Percentiles rank a stretch among this genome's conserved stretches.
Conservation (phyloP, 2,888 invertebrate genomes). For the Dolichopus griseipennis region DNA sequence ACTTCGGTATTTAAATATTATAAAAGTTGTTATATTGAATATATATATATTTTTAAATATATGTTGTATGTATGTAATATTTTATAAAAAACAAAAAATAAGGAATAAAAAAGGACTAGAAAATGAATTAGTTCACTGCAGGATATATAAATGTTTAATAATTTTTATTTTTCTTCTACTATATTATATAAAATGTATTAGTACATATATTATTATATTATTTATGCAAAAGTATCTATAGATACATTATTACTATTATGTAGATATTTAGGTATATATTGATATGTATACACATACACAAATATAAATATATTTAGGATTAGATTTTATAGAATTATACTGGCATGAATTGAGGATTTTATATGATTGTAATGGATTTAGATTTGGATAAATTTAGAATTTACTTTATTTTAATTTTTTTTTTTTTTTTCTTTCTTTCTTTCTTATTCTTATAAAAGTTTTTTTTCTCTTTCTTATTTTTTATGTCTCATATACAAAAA, state of each 20-base stretch:
- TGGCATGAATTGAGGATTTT: not conserved
- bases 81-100: too few species aligned
- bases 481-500: too few species aligned
- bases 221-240: not conserved
- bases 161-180: not conserved
- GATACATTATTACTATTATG: not conserved
- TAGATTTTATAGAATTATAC: not conserved
- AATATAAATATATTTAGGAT: not conserved
- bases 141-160: slow-evolving; percentile 1
- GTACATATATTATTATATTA: too few species aligned
- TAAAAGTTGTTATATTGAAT: too few species aligned
- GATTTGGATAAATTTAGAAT: slow-evolving; percentile 5
- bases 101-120: not conserved
- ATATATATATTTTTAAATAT: too few species aligned
- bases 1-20: not conserved
- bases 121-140: slow-evolving; percentile 6
- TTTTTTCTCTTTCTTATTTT: too few species aligned
- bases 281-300: not conserved
- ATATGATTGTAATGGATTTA: slow-evolving; percentile 1
- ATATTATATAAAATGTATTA: not conserved
- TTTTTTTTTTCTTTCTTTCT: too few species aligned
- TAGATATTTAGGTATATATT: not conserved
- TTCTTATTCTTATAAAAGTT: too few species aligned
- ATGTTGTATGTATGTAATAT: too few species aligned
- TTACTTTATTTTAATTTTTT: not conserved